Evolutionary conservation across 2,888 invertebrate species (phyloP), one percentile per base, ranked within the genome.

Genomic region (Diarsia brunnea): DNA sequence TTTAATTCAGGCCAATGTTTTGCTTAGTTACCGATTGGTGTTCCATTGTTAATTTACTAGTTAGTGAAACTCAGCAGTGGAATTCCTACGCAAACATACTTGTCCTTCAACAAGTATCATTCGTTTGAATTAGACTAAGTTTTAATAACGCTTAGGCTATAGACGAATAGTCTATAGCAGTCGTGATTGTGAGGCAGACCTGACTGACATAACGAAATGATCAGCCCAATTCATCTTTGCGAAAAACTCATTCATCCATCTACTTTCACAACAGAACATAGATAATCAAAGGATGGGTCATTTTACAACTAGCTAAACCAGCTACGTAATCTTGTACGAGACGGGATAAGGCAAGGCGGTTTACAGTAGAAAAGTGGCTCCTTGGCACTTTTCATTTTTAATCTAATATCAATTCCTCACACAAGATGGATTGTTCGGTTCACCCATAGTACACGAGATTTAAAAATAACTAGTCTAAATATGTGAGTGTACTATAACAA

Each of bases 101-200:
- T 78, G 21, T 47, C 45, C 24, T 58, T 58, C 43, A 58, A 43
- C 49, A 77, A 58, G n/a, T 66, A 21, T 51, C 49, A 55, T 71
- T 63, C 2, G 8, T 78, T 53, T 53, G 14, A 69, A 47, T 45
- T 61, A 31, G 8, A 38, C 14, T 64, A 38, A 68, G 24, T 78
- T 64, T 43, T 0, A 45, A 43, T 66, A 51, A 43, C 69, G 27
- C 16, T 27, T 60, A 60, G 14, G 24, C 49, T 51, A 43, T 45
- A 49, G 11, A 10, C 5, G n/a, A 51, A n/a, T 49, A 49, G 27
- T 60, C 10, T 16, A n/a, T 8, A 58, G 19, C 45, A 69, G 69
- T 27, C 27, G 38, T 27, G 10, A 43, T 47, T 16, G 21, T 24
- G 24, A 58, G 38, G 10, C 12, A 27, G 21, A 16, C 47, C 55